Evolutionary conservation across 2,797 vertebrate species (phyloP).

Genomic region (Nyctibius grandis): DNA sequence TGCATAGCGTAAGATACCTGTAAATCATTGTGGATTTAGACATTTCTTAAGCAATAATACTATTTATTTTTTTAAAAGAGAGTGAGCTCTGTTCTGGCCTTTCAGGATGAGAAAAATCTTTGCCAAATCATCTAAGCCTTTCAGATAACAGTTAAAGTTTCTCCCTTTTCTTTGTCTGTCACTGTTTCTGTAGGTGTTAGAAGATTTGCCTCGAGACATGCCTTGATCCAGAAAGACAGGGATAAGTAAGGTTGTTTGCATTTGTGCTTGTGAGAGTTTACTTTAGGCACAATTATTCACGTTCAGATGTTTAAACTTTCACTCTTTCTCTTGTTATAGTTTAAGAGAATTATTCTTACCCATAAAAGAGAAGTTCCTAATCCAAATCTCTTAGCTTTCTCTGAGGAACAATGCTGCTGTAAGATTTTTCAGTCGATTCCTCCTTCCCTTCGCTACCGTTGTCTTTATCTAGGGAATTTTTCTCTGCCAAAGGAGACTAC

Average conservation of each 20-base stretch:
- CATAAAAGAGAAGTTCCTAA: not conserved
- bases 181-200: not conserved
- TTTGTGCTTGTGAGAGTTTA: not conserved
- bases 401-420: not conserved
- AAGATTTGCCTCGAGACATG: not conserved
- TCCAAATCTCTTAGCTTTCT: not conserved
- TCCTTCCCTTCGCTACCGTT: not conserved
- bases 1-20: not conserved
- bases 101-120: not conserved
- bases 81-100: not conserved
- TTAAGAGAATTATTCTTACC: not conserved
- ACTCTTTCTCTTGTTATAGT: not conserved
- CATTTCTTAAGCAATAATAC: not conserved
- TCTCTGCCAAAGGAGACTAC: constrained; percentile 35
- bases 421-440: not conserved
- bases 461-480: constrained; percentile 60
- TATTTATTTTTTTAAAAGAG: not conserved
- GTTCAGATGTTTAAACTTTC: not conserved
- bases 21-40: not conserved
- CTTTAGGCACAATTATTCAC: not conserved
- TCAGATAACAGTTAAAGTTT: not conserved
- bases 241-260: not conserved
- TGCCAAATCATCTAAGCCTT: not conserved
- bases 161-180: not conserved
- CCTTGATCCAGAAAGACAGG: not conserved